Base-by-base conservation (phyloP, 2,888 invertebrate genomes). In the Elmis aenea region DNA sequence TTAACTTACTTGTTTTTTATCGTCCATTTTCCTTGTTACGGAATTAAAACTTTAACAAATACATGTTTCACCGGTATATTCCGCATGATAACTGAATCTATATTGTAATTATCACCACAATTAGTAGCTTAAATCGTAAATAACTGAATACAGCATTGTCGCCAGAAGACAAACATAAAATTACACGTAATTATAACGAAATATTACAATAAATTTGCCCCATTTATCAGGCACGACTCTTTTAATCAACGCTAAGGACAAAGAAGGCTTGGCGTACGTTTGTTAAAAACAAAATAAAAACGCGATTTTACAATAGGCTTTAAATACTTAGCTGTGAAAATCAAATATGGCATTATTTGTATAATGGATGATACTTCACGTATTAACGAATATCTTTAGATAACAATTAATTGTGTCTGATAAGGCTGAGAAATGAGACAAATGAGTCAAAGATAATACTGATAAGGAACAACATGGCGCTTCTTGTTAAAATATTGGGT, bases 341-440 rank as follows among this genome's bases (percentile, higher is more conserved):
- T 43, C 43, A 43, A 43, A 43, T 39, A 43, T 38, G 36, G 20
- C 39, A 11, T 16, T 43, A 28, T 43, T 43, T 43, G 26, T 12
- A 21, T 29, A 43, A 43, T 38, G 13, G 29, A 33, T 29, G 36
- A 36, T 36, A 36, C 36, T 44, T 46, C 41, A 37, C 39, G 44
- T 41, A 48, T 48, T 46, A 48, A 48, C 43, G 43, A 45, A 48
- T 45, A 48, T 45, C 42, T 43, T 39, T 42, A 44, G 48, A 46
- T 48, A 46, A 43, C 44, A 40, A 34, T 38, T 46, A 42, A 44
- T 48, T 45, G 42, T 40, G 35, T 40, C 37, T 48, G 48, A 48
- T 48, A 48, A 46, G 38, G 8, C 5, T 18, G 18, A 18, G 5
- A 18, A 18, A 18, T 6, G 5, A 8, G 18, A 18, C 5, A 18